Conservation (phyloP, 92 coral and sea anemone genomes). For the Scolanthus callimorphus region DNA sequence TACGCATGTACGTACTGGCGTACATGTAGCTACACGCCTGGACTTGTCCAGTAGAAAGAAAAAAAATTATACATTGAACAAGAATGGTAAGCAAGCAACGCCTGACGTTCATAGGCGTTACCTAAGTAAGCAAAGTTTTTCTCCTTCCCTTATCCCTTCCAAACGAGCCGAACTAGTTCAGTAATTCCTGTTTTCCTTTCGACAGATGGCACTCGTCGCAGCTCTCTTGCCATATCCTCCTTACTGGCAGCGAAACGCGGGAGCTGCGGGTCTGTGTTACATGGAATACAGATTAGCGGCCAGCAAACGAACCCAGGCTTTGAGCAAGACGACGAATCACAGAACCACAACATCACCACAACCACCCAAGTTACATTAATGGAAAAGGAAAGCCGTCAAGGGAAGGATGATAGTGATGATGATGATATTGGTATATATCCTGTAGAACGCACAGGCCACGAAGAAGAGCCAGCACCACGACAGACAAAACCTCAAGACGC, state of each 20-base stretch:
- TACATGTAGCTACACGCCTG: too few species aligned
- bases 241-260: constrained; percentile 6
- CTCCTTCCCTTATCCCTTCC: too few species aligned
- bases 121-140: too few species aligned
- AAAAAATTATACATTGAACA: too few species aligned
- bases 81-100: too few species aligned
- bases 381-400: too few species aligned
- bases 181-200: not conserved
- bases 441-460: not conserved
- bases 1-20: too few species aligned
- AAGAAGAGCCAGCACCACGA: too few species aligned
- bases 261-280: not conserved
- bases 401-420: not conserved
- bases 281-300: not conserved
- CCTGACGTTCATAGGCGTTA: too few species aligned
- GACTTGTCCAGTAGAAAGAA: too few species aligned
- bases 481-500: too few species aligned
- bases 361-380: too few species aligned
- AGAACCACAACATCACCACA: not conserved
- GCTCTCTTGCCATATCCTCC: constrained; percentile 10
- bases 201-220: constrained; percentile 19
- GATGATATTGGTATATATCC: not conserved
- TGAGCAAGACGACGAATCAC: constrained; percentile 13
- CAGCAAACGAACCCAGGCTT: constrained; percentile 13
- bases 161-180: not conserved